Conservation (phyloP, 1,140 invertebrate genomes). For the Chironomus tepperi region DNA sequence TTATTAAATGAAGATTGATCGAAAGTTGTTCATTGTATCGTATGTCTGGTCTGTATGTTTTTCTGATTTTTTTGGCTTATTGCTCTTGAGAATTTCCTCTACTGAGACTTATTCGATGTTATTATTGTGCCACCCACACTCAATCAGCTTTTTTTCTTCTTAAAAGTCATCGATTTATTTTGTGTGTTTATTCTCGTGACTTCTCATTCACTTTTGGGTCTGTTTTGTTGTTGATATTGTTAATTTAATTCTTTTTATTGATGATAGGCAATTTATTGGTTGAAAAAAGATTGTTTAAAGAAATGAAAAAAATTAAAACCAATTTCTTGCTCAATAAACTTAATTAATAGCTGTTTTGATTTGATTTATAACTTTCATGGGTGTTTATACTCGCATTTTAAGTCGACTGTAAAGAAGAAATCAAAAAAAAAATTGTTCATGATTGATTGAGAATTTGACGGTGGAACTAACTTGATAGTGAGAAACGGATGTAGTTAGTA, state of each 20-base stretch:
- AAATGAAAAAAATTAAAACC: no score
- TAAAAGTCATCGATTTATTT: neutral
- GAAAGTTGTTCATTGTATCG: slow-evolving; percentile 8
- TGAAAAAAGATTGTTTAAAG: neutral
- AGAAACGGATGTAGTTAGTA: no score
- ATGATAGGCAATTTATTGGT: neutral
- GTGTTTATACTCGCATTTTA: no score
- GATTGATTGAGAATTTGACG: no score
- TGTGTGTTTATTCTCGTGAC: neutral
- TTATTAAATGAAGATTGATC: slow-evolving; percentile 22
- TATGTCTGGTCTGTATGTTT: neutral
- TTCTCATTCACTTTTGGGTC: no score
- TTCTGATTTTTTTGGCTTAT: neutral
- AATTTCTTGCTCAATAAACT: no score
- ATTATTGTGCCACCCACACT: neutral
- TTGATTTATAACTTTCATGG: no score
- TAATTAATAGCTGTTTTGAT: no score
- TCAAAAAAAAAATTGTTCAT: no score
- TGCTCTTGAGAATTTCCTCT: neutral
- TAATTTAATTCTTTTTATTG: neutral
- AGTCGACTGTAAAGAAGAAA: no score
- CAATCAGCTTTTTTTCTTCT: neutral
- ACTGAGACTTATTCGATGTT: neutral
- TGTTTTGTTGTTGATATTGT: neutral
- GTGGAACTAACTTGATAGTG: no score